phyloP scores from a whole-genome alignment of 1,140 invertebrate genomes.

The Ceratoteleas bidentatus region DNA sequence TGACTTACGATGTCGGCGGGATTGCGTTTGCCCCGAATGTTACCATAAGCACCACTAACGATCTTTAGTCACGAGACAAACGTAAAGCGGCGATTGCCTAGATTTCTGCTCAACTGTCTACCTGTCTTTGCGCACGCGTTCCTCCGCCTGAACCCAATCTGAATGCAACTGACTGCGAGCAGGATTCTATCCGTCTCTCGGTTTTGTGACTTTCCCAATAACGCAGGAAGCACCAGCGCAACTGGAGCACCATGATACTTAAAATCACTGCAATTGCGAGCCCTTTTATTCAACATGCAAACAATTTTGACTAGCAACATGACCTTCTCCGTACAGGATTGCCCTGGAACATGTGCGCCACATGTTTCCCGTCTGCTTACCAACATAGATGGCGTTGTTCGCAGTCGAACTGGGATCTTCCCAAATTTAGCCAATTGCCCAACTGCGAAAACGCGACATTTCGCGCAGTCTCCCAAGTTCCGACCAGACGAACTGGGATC shows the following conservation, averaged over 20 bases:
- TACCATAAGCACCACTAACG: conserved; percentile 36
- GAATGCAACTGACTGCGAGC: conserved; percentile 30
- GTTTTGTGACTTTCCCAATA: conserved; percentile 30
- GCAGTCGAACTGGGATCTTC: too few relatives aligned
- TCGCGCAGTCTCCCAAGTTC: too few relatives aligned
- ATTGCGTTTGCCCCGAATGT: conserved; percentile 37
- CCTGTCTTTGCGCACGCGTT: background rate
- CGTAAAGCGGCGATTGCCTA: too few relatives aligned
- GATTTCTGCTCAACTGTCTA: conserved; percentile 44
- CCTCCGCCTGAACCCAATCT: too few relatives aligned
- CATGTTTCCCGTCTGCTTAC: background rate
- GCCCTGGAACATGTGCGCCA: background rate
- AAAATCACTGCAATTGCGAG: conserved; percentile 37
- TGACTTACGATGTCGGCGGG: conserved; percentile 47
- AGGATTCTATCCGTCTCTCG: conserved; percentile 44
- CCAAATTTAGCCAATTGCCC: too few relatives aligned
- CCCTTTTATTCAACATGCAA: conserved; percentile 33
- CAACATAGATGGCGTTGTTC: conserved; percentile 34
- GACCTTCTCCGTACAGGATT: conserved; percentile 21
- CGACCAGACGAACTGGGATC: too few relatives aligned
- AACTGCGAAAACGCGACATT: too few relatives aligned
- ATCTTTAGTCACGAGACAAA: too few relatives aligned
- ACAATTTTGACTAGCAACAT: conserved; percentile 17
- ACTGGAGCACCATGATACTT: conserved; percentile 59
- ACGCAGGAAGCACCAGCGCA: conserved; percentile 61